These are phyloP conservation scores for Miniopterus natalensis DNA, from an alignment of 2,113 vertebrate species.

Conservation along the genomic window DNA sequence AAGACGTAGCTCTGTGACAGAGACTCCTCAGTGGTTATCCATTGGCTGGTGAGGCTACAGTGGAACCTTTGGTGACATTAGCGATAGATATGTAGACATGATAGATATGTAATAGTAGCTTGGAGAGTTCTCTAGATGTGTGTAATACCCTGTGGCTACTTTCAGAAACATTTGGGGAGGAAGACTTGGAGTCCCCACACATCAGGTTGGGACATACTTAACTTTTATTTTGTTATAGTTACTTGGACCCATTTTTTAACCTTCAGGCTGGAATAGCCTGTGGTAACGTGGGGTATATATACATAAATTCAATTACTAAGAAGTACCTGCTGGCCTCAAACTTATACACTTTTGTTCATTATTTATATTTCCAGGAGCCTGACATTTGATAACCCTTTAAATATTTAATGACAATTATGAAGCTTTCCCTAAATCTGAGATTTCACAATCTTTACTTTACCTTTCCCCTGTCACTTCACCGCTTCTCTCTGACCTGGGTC, in stretches of 20 bases:
- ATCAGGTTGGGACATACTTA: neutral
- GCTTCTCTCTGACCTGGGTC: neutral
- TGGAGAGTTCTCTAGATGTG: neutral
- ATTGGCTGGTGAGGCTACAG: neutral
- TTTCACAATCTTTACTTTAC: neutral
- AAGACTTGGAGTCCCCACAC: neutral
- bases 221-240: slow-evolving; percentile 14
- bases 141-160: neutral
- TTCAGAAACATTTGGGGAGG: neutral
- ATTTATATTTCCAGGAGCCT: neutral
- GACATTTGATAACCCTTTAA: neutral
- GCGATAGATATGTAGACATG: neutral
- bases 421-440: slow-evolving; percentile 12
- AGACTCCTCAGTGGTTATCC: neutral
- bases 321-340: neutral
- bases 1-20: neutral
- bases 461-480: neutral
- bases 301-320: neutral
- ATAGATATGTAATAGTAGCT: neutral
- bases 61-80: neutral
- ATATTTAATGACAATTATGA: slow-evolving; percentile 1
- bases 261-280: neutral
- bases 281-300: neutral
- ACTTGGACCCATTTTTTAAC: neutral
- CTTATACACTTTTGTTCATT: neutral